Evolutionary conservation across 1,140 invertebrate genomes (phyloP), one percentile per base, ranked within the genome.

Genomic region (Drosophila sulfurigaster): DNA sequence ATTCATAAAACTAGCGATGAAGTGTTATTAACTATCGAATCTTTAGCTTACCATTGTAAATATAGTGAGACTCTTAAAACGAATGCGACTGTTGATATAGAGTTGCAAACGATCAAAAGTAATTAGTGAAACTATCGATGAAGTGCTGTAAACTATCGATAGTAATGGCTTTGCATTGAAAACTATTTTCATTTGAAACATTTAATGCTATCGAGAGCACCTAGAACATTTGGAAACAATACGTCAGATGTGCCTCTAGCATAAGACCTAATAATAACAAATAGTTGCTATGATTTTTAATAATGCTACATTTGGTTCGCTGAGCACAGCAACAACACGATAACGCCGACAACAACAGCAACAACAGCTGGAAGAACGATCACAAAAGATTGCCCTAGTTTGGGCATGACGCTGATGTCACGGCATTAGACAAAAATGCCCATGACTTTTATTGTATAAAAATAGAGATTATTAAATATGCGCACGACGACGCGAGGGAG

Each of bases 301-400:
- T 51, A 51, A 38, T 54, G 28, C 67, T 46, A 54, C 48, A 62
- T 70, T 70, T 70, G 67, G 58, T 70, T 63, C 6, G 58, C 48
- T 70, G 67, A 48, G 49, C 67, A 60, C 32, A 68, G 35, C 3
- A 68, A 32, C 11, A 20, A n/a, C 38, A 38, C 35, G 8, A 38
- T 10, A 59, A 30, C 30, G n/a, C 3, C 41, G 32, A 51, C 56
- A 59, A 41, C 16, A 48, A 30, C 56, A 41, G 43, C 28, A 51
- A 49, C 16, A 1, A 30, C 13, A 25, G 25, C 48, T 15, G 28
- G 43, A 58, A 51, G 45, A 54, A 70, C 58, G 60, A 71, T 71
- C 68, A 71, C 49, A 64, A 64, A 64, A 71, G 68, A 63, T 71
- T 71, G 68, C 68, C 68, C 68, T 64, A 71, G 59, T 66, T 60